Percentiles rank a stretch among this genome's conserved stretches.
phyloP scores from a whole-genome alignment of 2,888 invertebrate species.

The Hedya salicella region DNA sequence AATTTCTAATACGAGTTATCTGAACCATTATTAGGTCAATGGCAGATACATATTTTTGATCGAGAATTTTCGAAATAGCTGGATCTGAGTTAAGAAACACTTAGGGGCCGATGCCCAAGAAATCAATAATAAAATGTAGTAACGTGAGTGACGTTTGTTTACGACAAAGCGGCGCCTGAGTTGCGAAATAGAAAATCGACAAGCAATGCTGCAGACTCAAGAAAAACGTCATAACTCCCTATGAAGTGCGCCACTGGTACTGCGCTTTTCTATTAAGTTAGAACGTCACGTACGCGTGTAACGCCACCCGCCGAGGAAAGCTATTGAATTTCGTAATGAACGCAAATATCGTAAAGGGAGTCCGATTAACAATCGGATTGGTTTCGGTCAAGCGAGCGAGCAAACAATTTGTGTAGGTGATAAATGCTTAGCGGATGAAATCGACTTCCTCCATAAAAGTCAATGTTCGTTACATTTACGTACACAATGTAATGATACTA shows the following conservation, averaged over 20 bases:
- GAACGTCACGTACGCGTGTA: slow-evolving; percentile 27
- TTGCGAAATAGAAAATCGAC: slow-evolving; percentile 67
- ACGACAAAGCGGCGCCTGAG: slow-evolving; percentile 58
- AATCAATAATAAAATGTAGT: slow-evolving; percentile 61
- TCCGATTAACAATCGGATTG: slow-evolving; percentile 51
- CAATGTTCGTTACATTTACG: slow-evolving; percentile 1
- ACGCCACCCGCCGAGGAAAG: slow-evolving; percentile 42
- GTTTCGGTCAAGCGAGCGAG: slow-evolving; percentile 39
- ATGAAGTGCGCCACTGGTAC: background rate
- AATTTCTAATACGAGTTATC: slow-evolving; percentile 53
- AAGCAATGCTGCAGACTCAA: slow-evolving; percentile 36
- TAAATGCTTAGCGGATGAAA: slow-evolving; percentile 15
- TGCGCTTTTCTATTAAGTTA: background rate
- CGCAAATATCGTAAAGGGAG: slow-evolving; percentile 57
- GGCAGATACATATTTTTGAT: slow-evolving; percentile 60
- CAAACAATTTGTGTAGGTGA: slow-evolving; percentile 32
- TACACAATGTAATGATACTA: slow-evolving; percentile 5
- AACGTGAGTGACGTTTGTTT: slow-evolving; percentile 68
- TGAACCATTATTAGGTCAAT: slow-evolving; percentile 69
- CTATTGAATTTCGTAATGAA: slow-evolving; percentile 41
- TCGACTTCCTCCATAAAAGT: slow-evolving; percentile 15
- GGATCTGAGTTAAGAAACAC: slow-evolving; percentile 64
- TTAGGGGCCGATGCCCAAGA: slow-evolving; percentile 62
- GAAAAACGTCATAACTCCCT: slow-evolving; percentile 5
- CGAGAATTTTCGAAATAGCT: slow-evolving; percentile 58